Base-by-base conservation (phyloP, 1,140 invertebrate species). In the Nasonia giraulti region DNA sequence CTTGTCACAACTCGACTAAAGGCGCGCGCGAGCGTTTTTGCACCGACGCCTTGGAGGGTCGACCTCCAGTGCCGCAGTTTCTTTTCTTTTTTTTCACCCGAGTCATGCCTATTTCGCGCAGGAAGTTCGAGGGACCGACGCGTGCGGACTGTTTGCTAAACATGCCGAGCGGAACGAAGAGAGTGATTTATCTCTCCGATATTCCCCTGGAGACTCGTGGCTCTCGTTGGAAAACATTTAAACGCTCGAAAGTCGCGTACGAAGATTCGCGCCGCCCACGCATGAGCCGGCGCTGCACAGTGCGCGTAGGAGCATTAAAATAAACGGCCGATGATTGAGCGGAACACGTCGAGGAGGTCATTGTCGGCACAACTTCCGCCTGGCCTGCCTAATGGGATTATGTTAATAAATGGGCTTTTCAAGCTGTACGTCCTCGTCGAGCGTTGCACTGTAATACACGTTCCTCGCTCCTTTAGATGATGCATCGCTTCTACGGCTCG, bases 1-100 rank as follows among this genome's bases (percentile, higher is more conserved):
- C 83, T 81, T 80, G 83, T 85, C 83, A 85, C 78, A 85, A 85
- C 83, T 85, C 83, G 78, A 78, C 78, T 80, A 80, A 80, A 81
- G 4, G 68, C 71, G 50, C 31, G 23, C 37, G 47, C 31, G 75
- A 14, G 37, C 55, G 62, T 84, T 84, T 84, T 84, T 84, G 82
- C 82, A 37, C 17, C n/a, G 14, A 33, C 27, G 71, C 20, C 27
- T 76, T 50, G 23, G 12, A 44, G 4, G n/a, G 50, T 31, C 47
- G 5, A 14, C 69, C 69, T 71, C 69, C 31, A 33, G 23, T 71
- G 2, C 69, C 69, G 14, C n/a, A 27, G 27, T 27, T 27, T 2
- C 62, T 17, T 77, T 77, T 50, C n/a, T 50, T 50, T 77, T 40
- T 77, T 69, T 23, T 11, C 69, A 31, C 55, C 20, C 6, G 23